These are phyloP conservation scores for Rhyacophila brunnea DNA, from an alignment of 1,140 invertebrate species.

Conservation along the genomic window DNA sequence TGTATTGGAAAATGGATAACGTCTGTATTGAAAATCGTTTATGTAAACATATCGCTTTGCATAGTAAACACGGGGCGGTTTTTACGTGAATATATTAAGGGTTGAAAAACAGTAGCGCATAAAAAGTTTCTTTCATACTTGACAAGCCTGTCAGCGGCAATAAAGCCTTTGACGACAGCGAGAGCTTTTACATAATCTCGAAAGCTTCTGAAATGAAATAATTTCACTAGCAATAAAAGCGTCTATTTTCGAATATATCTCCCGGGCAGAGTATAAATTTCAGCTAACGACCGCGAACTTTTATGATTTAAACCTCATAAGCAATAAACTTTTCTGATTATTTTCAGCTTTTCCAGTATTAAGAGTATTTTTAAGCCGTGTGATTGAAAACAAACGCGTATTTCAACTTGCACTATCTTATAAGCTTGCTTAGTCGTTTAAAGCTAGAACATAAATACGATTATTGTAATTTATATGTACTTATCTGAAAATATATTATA, in stretches of 20 bases:
- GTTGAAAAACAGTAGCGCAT: slow-evolving; percentile 7
- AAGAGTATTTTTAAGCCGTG: too few relatives aligned
- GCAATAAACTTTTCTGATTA: slow-evolving; percentile 1
- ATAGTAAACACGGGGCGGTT: too few relatives aligned
- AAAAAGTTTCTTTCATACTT: slow-evolving; percentile 20
- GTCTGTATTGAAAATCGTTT: too few relatives aligned
- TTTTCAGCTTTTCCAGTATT: neutral
- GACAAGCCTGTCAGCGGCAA: slow-evolving; percentile 15
- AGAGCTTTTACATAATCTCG: slow-evolving; percentile 12
- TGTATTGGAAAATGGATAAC: too few relatives aligned
- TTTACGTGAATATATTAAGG: too few relatives aligned
- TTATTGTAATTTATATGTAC: too few relatives aligned
- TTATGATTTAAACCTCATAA: slow-evolving; percentile 6
- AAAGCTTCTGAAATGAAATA: slow-evolving; percentile 13
- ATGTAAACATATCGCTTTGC: too few relatives aligned
- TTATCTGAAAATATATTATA: too few relatives aligned
- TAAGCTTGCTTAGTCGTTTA: too few relatives aligned
- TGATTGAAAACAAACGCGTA: too few relatives aligned
- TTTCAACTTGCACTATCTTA: too few relatives aligned
- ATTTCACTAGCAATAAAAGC: slow-evolving; percentile 12
- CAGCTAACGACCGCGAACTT: slow-evolving; percentile 5
- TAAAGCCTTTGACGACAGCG: slow-evolving; percentile 24
- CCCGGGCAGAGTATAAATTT: slow-evolving; percentile 1
- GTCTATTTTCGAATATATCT: slow-evolving; percentile 7
- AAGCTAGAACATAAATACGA: too few relatives aligned